Conservation (phyloP, 2,888 invertebrate genomes). For the Iphiclides podalirius region DNA sequence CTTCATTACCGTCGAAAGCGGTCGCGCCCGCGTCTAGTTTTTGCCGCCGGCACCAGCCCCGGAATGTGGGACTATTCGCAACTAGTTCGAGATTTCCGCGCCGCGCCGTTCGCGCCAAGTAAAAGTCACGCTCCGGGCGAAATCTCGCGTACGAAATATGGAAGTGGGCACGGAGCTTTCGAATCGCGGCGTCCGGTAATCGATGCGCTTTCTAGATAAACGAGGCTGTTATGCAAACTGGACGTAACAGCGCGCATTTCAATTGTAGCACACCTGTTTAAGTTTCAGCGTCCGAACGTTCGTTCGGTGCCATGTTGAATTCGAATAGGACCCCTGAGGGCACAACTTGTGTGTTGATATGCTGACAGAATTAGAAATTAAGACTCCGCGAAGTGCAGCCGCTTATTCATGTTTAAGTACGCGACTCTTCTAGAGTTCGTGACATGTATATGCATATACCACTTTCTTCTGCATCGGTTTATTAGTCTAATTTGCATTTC, state of each 20-base stretch:
- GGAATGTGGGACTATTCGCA: constrained; percentile 56
- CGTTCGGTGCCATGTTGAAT: constrained; percentile 43
- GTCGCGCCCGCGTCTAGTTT: constrained; percentile 62
- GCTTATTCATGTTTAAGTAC: neutral
- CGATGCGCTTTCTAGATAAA: constrained; percentile 75
- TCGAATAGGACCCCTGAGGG: constrained; percentile 50
- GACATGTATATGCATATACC: constrained; percentile 1
- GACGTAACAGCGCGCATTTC: constrained; percentile 69
- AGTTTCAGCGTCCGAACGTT: constrained; percentile 33
- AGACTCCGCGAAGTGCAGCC: too few relatives aligned
- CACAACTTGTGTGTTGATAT: constrained; percentile 37
- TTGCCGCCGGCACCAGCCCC: constrained; percentile 49
- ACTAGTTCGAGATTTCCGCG: constrained; percentile 66
- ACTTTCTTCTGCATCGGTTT: constrained; percentile 12
- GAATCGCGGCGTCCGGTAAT: constrained; percentile 57
- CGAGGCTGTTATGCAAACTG: constrained; percentile 69
- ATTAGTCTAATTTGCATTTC: constrained; percentile 2
- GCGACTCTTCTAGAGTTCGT: constrained; percentile 5
- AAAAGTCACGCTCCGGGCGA: constrained; percentile 63
- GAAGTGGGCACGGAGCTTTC: constrained; percentile 71
- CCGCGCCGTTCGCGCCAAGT: constrained; percentile 45
- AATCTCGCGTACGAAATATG: constrained; percentile 64
- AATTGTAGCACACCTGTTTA: constrained; percentile 45
- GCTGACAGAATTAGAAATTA: constrained; percentile 24
- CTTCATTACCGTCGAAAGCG: constrained; percentile 71